These are phyloP conservation scores for Antheraea yamamai DNA, from an alignment of 2,888 invertebrate genomes.

Conservation along the genomic window DNA sequence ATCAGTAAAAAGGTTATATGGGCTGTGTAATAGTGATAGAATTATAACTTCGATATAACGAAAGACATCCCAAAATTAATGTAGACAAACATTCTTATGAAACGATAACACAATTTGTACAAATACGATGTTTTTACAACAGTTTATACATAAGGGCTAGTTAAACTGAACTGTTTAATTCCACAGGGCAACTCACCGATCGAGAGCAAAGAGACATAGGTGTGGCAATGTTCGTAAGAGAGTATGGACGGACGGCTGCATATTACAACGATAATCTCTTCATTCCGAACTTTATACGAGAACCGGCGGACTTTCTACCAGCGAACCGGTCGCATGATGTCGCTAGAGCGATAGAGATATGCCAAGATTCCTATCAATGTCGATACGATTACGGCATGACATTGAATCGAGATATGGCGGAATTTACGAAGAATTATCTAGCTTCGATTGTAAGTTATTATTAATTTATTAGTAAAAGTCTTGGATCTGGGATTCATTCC, in stretches of 20 bases:
- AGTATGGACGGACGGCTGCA: conserved; percentile 90
- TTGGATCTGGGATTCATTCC: too few relatives aligned
- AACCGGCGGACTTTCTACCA: conserved; percentile 88
- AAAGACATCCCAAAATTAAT: too few relatives aligned
- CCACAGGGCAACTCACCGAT: conserved; percentile 89
- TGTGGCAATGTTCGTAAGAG: conserved; percentile 88
- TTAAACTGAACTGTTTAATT: not conserved
- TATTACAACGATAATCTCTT: conserved; percentile 91
- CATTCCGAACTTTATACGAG: conserved; percentile 86
- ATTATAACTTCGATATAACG: too few relatives aligned
- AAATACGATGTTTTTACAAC: too few relatives aligned
- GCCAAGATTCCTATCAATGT: conserved; percentile 92
- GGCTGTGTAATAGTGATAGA: too few relatives aligned
- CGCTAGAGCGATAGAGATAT: conserved; percentile 85
- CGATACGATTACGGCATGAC: conserved; percentile 94
- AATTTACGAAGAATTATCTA: conserved; percentile 92
- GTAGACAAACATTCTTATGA: too few relatives aligned
- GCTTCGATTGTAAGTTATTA: conserved; percentile 78
- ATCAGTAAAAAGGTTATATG: too few relatives aligned
- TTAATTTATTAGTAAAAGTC: not conserved
- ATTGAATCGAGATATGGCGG: conserved; percentile 91
- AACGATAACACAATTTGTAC: too few relatives aligned
- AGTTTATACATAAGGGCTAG: too few relatives aligned
- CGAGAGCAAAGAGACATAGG: conserved; percentile 88
- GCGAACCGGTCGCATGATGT: conserved; percentile 86